Percentiles rank a stretch among this genome's conserved stretches.
Evolutionary conservation across 2,888 invertebrate species (phyloP).

Genomic region (Lepidochrysops patricia): DNA sequence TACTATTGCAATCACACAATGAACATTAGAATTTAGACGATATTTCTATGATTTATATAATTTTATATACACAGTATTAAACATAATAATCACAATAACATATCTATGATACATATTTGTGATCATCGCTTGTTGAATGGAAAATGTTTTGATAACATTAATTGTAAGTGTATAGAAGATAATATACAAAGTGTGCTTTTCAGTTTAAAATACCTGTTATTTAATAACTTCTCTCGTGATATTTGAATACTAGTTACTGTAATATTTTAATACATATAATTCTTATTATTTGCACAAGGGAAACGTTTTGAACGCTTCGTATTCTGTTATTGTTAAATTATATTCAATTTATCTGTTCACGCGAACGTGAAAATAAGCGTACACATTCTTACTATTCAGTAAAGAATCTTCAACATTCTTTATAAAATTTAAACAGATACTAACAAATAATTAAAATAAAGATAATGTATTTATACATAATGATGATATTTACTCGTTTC

Average conservation of each 20-base stretch:
- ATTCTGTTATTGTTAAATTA: constrained; percentile 2
- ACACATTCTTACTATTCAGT: constrained; percentile 4
- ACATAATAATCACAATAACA: background rate
- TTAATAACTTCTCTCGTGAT: constrained; percentile 3
- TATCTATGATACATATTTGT: background rate
- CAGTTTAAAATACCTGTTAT: constrained; percentile 14
- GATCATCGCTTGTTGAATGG: background rate
- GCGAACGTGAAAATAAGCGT: background rate
- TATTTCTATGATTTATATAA: background rate
- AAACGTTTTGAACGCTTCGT: background rate
- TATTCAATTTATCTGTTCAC: background rate
- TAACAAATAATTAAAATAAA: constrained; percentile 1
- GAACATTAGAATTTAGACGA: background rate
- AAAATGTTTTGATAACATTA: background rate
- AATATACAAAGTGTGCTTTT: background rate
- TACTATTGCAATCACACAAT: background rate
- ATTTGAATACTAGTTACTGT: background rate
- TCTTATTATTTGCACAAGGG: background rate
- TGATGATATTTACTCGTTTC: background rate
- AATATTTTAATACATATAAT: background rate
- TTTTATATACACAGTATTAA: background rate
- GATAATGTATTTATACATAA: background rate
- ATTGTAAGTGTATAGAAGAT: background rate
- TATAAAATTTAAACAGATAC: background rate
- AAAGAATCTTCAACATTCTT: background rate